phyloP scores from a whole-genome alignment of 1,140 invertebrate species.

The Heliconius melpomene region DNA sequence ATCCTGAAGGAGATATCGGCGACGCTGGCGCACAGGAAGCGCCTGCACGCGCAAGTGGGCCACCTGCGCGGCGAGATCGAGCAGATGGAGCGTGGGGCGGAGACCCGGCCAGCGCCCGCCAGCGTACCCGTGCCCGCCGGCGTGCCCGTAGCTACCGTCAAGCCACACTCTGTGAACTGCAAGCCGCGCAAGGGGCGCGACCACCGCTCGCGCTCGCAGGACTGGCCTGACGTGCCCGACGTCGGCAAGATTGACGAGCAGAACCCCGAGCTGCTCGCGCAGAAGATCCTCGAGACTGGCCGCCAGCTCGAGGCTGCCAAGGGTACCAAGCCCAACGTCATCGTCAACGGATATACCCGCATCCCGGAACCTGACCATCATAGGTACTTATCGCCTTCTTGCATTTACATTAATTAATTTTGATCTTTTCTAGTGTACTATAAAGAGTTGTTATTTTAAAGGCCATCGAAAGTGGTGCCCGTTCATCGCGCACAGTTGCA shows the following conservation, averaged over 20 bases:
- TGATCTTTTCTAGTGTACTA: too few relatives aligned
- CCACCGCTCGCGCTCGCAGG: constrained; percentile 89
- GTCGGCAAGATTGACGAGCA: constrained; percentile 95
- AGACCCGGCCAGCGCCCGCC: constrained; percentile 79
- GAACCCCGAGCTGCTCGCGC: constrained; percentile 93
- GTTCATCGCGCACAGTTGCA: constrained; percentile 46
- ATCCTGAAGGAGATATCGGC: constrained; percentile 92
- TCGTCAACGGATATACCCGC: constrained; percentile 73
- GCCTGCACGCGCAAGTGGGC: constrained; percentile 89
- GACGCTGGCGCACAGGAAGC: constrained; percentile 90
- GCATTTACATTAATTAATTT: too few relatives aligned
- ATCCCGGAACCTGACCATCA: constrained; percentile 61
- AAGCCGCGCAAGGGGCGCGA: constrained; percentile 86
- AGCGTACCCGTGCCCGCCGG: constrained; percentile 70
- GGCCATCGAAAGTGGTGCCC: constrained; percentile 45
- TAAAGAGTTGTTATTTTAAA: constrained; percentile 10
- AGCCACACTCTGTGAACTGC: constrained; percentile 70
- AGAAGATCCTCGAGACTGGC: constrained; percentile 94
- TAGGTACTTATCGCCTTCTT: constrained; percentile 32
- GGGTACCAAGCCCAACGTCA: constrained; percentile 76
- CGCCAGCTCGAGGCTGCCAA: constrained; percentile 92
- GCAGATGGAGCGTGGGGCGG: constrained; percentile 87
- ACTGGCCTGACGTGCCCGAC: constrained; percentile 94
- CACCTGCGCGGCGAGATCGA: constrained; percentile 88
- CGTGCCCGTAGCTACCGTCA: constrained; percentile 76